Conservation (phyloP, 2,797 vertebrate species). For the Tenualosa thibaudeaui region DNA sequence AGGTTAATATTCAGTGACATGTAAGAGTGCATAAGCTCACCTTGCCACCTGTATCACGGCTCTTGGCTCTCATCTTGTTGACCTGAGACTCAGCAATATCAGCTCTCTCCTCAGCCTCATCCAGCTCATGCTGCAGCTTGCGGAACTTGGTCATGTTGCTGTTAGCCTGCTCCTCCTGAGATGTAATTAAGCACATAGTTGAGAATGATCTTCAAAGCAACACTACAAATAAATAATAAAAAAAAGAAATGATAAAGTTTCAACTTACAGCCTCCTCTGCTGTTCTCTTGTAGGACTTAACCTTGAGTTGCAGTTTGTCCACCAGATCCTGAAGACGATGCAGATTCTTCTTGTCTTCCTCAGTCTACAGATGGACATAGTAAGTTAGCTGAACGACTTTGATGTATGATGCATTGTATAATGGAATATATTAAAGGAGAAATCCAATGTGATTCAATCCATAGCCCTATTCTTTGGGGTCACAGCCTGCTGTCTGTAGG, state of each 20-base stretch:
- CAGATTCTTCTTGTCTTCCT: conserved; percentile 60
- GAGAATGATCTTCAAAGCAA: background rate
- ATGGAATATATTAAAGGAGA: too few relatives aligned
- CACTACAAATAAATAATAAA: background rate
- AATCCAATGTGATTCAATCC: too few relatives aligned
- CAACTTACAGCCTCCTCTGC: conserved; percentile 57
- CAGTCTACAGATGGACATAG: conserved; percentile 49
- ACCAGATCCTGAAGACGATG: conserved; percentile 58
- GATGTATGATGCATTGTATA: too few relatives aligned
- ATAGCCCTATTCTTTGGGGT: too few relatives aligned
- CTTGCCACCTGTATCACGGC: conserved; percentile 70
- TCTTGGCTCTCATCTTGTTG: conserved; percentile 77
- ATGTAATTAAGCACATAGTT: background rate
- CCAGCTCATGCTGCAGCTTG: conserved; percentile 78
- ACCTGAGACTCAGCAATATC: conserved; percentile 79
- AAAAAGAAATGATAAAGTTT: too few relatives aligned
- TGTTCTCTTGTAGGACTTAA: conserved; percentile 59
- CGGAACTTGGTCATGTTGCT: conserved; percentile 75
- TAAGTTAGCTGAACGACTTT: too few relatives aligned
- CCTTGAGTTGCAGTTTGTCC: conserved; percentile 61
- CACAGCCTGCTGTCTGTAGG: too few relatives aligned
- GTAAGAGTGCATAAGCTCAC: conserved; percentile 41
- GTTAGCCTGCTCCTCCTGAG: conserved; percentile 79
- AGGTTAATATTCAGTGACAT: too few relatives aligned
- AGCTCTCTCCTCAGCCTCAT: conserved; percentile 76